Conservation (phyloP, 2,888 invertebrate species). For the Euplagia quadripunctaria region DNA sequence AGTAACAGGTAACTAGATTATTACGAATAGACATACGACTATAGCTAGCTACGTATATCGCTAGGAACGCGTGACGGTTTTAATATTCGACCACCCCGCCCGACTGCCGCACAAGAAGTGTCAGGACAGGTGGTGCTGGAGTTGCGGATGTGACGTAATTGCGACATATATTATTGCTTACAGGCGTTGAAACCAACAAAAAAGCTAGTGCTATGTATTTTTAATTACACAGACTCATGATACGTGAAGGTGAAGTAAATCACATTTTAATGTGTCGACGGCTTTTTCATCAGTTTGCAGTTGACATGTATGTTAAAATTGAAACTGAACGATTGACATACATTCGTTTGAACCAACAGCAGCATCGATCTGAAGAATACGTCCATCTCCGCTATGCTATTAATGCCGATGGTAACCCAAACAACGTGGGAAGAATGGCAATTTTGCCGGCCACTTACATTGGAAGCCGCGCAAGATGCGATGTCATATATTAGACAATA, state of each 20-base stretch:
- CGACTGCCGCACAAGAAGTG: not conserved
- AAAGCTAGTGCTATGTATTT: slow-evolving; percentile 23
- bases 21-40: no score
- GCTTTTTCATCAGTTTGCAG: slow-evolving; percentile 41
- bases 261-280: slow-evolving; percentile 44
- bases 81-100: no score
- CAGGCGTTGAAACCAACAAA: slow-evolving; percentile 16
- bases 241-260: slow-evolving; percentile 39
- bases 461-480: slow-evolving; percentile 38
- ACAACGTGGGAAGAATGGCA: slow-evolving; percentile 50
- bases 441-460: slow-evolving; percentile 51
- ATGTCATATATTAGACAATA: slow-evolving; percentile 53
- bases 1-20: slow-evolving; percentile 2
- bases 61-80: no score
- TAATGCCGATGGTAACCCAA: slow-evolving; percentile 46
- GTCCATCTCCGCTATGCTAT: slow-evolving; percentile 48
- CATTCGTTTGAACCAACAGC: slow-evolving; percentile 43
- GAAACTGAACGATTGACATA: slow-evolving; percentile 46
- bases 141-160: no score
- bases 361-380: slow-evolving; percentile 48
- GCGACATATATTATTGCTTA: slow-evolving; percentile 1
- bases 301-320: slow-evolving; percentile 43
- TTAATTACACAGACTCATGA: slow-evolving; percentile 47
- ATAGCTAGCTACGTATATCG: no score
- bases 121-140: no score